Percentiles rank a stretch among this genome's conserved stretches.
Conservation (phyloP, 2,888 invertebrate species). For the Drosophila nigritarsus region DNA sequence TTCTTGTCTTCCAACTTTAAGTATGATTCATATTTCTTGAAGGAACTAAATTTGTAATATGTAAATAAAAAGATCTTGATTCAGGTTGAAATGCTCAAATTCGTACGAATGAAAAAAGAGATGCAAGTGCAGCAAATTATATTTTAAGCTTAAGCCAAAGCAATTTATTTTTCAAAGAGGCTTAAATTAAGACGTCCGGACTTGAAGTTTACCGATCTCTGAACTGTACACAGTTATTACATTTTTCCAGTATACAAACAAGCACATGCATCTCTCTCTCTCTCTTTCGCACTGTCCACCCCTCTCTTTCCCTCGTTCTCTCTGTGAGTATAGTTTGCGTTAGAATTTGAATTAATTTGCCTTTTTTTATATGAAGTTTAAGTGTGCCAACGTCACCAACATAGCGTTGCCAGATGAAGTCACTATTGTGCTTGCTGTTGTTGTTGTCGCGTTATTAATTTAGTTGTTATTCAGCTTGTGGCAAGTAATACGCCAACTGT, state of each 20-base stretch:
- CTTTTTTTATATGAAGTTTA: slow-evolving; percentile 66
- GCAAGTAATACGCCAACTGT: slow-evolving; percentile 56
- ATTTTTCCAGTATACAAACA: slow-evolving; percentile 1
- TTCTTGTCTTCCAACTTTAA: background rate
- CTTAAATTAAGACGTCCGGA: background rate
- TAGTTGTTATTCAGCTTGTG: slow-evolving; percentile 55
- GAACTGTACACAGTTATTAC: background rate
- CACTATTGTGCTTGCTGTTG: slow-evolving; percentile 1
- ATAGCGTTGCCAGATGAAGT: slow-evolving; percentile 51
- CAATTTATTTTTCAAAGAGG: background rate
- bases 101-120: background rate
- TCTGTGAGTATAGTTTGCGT: slow-evolving; percentile 48
- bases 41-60: background rate
- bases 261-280: background rate
- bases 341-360: slow-evolving; percentile 76
- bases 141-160: background rate
- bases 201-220: background rate
- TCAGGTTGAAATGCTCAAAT: background rate
- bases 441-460: slow-evolving; percentile 45
- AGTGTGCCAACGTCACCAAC: slow-evolving; percentile 65
- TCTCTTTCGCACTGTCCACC: background rate
- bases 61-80: background rate
- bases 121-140: background rate
- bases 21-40: background rate
- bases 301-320: slow-evolving; percentile 5